phyloP scores from a whole-genome alignment of 2,113 vertebrate species.

The Albula glossodonta region DNA sequence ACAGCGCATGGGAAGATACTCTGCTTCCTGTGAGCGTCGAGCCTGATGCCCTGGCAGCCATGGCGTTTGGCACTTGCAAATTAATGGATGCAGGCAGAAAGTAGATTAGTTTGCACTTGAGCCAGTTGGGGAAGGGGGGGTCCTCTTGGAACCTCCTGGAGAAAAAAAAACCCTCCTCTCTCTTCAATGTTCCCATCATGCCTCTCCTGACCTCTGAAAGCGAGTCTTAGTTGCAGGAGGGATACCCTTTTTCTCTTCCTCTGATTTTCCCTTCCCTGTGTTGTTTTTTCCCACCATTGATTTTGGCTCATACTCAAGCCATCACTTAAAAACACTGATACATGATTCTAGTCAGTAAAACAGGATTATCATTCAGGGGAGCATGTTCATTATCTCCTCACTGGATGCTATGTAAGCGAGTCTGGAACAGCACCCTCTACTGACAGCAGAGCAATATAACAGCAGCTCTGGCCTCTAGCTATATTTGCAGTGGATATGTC shows the following conservation, averaged over 20 bases:
- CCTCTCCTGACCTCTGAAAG: not conserved
- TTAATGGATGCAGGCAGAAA: constrained; percentile 41
- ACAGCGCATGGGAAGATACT: no score
- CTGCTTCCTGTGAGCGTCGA: not conserved
- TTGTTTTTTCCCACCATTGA: not conserved
- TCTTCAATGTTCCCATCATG: not conserved
- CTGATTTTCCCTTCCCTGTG: not conserved
- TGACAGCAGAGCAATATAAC: not conserved
- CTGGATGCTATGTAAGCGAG: not conserved
- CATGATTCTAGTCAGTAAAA: not conserved
- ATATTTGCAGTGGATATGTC: no score
- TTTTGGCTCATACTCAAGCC: constrained; percentile 11
- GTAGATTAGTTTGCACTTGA: constrained; percentile 24
- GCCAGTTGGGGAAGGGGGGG: not conserved
- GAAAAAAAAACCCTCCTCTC: not conserved
- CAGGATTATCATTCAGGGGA: not conserved
- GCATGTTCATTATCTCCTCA: not conserved
- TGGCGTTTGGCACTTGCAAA: constrained; percentile 16
- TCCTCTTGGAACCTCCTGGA: not conserved
- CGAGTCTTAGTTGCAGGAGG: not conserved
- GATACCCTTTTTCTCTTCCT: not conserved
- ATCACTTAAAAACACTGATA: not conserved
- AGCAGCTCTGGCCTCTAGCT: no score
- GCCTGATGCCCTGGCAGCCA: constrained; percentile 14
- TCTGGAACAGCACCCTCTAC: not conserved